These are phyloP conservation scores for Miltochrista miniata DNA, from an alignment of 2,888 invertebrate species.

Conservation along the genomic window DNA sequence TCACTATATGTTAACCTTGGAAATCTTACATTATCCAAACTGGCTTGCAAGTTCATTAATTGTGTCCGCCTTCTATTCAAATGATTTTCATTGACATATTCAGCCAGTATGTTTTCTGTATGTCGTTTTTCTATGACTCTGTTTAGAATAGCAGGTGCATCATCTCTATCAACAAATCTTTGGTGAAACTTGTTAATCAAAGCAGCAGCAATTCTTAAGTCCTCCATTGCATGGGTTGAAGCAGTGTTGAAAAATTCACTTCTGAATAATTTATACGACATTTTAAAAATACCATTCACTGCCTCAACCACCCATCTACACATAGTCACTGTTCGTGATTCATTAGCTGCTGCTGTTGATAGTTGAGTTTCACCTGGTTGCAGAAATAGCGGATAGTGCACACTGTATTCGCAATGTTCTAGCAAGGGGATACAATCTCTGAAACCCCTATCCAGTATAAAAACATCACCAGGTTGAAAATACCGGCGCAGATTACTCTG, in stretches of 20 bases:
- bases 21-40: too few relatives aligned
- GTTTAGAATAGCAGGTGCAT: neutral
- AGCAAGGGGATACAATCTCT: too few relatives aligned
- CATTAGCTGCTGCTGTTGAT: too few relatives aligned
- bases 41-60: too few relatives aligned
- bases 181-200: neutral
- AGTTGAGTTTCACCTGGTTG: too few relatives aligned
- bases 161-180: neutral
- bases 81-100: neutral
- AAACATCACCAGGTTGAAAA: too few relatives aligned
- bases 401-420: too few relatives aligned
- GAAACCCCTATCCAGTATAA: too few relatives aligned
- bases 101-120: neutral
- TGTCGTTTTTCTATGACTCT: neutral
- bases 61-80: too few relatives aligned
- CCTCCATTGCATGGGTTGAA: neutral
- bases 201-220: neutral
- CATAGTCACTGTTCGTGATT: neutral
- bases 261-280: neutral
- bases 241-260: neutral
- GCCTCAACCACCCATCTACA: neutral
- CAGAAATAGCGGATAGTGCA: too few relatives aligned
- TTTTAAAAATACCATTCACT: neutral
- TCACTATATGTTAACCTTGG: too few relatives aligned
- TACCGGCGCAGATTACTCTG: too few relatives aligned